phyloP scores from a whole-genome alignment of 2,888 invertebrate species.

The Ornithoptera priamus region DNA sequence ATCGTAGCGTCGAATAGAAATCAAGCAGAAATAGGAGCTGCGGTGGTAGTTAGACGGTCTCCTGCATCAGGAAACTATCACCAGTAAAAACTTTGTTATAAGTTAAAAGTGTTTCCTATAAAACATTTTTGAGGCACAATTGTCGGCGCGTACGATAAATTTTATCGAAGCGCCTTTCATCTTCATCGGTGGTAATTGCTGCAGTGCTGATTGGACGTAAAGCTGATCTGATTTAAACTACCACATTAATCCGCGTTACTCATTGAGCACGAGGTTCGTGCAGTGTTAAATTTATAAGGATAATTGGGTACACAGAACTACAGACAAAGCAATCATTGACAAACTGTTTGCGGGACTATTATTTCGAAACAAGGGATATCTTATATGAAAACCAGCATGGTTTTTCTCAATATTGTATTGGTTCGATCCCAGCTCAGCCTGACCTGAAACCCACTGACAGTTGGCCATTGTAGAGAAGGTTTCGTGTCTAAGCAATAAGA shows the following conservation, averaged over 20 bases:
- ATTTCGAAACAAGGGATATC: no score
- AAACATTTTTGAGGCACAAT: background rate
- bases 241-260: constrained; percentile 21
- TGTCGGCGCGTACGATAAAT: constrained; percentile 3
- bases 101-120: background rate
- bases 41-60: no score
- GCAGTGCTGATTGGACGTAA: constrained; percentile 26
- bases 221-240: constrained; percentile 26
- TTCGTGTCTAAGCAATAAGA: background rate
- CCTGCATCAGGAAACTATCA: no score
- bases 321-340: background rate
- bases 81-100: background rate
- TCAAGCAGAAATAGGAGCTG: no score
- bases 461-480: no score
- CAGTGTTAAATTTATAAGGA: background rate
- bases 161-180: background rate
- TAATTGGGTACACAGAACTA: background rate
- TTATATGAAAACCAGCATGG: no score
- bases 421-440: no score
- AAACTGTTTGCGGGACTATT: no score
- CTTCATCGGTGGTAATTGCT: constrained; percentile 20
- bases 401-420: no score
- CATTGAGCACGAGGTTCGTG: constrained; percentile 10
- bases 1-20: no score
- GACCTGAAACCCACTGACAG: no score